Conservation (phyloP, 2,113 vertebrate genomes). For the Pygathrix nemaeus region DNA sequence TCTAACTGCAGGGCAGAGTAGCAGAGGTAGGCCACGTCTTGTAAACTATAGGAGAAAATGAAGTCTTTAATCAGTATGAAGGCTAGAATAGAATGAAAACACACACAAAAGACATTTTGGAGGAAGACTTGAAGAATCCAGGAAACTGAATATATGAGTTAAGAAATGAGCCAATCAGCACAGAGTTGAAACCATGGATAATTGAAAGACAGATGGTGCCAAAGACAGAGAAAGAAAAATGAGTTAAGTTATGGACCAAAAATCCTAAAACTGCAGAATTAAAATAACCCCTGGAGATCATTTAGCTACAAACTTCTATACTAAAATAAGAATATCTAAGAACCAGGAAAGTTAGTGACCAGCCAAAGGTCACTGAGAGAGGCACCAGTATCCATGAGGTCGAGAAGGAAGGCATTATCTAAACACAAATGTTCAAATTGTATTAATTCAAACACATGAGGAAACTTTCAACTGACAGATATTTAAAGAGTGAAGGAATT, state of each 20-base stretch:
- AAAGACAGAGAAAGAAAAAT: neutral
- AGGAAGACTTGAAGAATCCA: neutral
- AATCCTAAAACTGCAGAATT: neutral
- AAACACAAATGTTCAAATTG: neutral
- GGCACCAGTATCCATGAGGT: neutral
- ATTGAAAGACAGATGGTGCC: neutral
- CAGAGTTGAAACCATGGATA: neutral
- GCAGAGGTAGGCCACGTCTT: neutral
- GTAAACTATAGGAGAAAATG: neutral
- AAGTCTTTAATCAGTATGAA: neutral
- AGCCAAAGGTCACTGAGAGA: neutral
- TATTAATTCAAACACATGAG: neutral
- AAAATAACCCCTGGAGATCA: neutral
- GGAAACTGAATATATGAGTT: neutral
- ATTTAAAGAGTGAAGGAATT: neutral
- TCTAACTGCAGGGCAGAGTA: too few relatives aligned
- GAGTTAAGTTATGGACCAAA: neutral
- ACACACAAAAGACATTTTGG: neutral
- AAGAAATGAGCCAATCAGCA: neutral
- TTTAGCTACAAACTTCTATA: neutral
- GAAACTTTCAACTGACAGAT: neutral
- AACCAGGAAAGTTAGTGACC: neutral
- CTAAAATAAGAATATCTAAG: neutral
- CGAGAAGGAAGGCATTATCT: neutral
- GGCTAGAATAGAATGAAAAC: neutral